Evolutionary conservation across 2,113 vertebrate species (phyloP).

Genomic region (Thermophis baileyi): DNA sequence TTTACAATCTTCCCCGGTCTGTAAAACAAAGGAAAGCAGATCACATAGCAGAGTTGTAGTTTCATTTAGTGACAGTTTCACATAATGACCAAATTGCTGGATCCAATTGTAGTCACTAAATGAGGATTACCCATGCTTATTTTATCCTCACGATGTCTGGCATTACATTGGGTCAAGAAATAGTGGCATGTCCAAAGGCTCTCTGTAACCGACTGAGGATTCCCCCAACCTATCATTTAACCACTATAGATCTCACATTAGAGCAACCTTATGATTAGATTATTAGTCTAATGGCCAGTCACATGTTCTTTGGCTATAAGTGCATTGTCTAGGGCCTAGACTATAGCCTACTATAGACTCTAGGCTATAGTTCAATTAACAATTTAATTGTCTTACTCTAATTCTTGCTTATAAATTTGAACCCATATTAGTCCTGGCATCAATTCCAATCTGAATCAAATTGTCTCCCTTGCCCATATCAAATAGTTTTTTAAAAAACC

Average conservation of each 20-base stretch:
- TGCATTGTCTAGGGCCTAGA: not conserved
- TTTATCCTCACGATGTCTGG: not conserved
- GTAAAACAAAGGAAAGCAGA: not conserved
- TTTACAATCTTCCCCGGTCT: not conserved
- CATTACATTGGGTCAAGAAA: not conserved
- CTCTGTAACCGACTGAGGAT: not conserved
- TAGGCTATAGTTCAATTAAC: not conserved
- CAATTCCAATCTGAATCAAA: not conserved
- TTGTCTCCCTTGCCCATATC: rapidly evolving
- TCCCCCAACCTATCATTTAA: not conserved
- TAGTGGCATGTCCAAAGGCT: not conserved
- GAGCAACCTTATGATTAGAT: not conserved
- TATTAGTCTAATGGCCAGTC: not conserved
- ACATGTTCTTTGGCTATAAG: not conserved
- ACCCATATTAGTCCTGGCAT: constrained; percentile 1
- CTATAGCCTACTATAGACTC: too few species aligned
- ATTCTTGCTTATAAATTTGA: not conserved
- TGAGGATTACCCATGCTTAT: not conserved
- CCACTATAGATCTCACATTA: not conserved
- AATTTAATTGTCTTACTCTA: not conserved
- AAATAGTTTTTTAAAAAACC: not conserved
- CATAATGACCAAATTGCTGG: not conserved
- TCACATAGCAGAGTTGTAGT: not conserved
- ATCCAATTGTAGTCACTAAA: not conserved
- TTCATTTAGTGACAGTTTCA: not conserved